phyloP scores from a whole-genome alignment of 2,888 invertebrate genomes.

The Steinernema scapterisci region DNA sequence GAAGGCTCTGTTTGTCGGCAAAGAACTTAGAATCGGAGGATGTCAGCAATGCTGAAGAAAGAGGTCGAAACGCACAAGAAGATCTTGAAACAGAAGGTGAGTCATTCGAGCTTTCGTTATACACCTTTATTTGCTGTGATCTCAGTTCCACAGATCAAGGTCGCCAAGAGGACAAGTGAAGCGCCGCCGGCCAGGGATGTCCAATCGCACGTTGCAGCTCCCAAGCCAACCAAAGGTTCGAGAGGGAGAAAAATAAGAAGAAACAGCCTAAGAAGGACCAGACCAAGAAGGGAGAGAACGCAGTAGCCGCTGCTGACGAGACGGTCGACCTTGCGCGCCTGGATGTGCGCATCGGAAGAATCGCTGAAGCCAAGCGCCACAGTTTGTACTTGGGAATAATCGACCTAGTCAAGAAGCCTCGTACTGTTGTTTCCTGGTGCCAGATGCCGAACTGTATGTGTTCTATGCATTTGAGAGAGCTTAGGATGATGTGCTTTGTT shows the following conservation, averaged over 20 bases:
- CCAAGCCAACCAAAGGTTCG: background rate
- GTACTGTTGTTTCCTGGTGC: conserved; percentile 79
- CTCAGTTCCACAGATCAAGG: conserved; percentile 43
- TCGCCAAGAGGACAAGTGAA: conserved; percentile 35
- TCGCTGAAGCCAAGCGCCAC: conserved; percentile 70
- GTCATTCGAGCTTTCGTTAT: background rate
- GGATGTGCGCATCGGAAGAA: conserved; percentile 66
- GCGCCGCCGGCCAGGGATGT: background rate
- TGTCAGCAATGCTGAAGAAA: conserved; percentile 43
- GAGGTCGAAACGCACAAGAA: conserved; percentile 52
- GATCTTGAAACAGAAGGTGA: conserved; percentile 53
- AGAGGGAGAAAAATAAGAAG: conserved; percentile 73
- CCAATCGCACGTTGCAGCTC: conserved; percentile 16
- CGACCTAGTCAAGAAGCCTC: conserved; percentile 71
- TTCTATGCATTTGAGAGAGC: too few relatives aligned
- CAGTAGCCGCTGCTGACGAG: conserved; percentile 46
- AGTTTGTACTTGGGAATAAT: conserved; percentile 73
- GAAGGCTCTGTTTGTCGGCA: conserved; percentile 40
- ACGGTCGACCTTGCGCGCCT: conserved; percentile 62
- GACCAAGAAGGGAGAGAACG: conserved; percentile 42
- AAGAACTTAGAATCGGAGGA: conserved; percentile 46
- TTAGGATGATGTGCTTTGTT: too few relatives aligned
- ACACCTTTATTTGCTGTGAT: background rate
- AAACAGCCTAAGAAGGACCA: too few relatives aligned
- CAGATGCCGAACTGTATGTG: conserved; percentile 83